phyloP scores from a whole-genome alignment of 2,113 vertebrate genomes.

The Limnothrissa miodon region DNA sequence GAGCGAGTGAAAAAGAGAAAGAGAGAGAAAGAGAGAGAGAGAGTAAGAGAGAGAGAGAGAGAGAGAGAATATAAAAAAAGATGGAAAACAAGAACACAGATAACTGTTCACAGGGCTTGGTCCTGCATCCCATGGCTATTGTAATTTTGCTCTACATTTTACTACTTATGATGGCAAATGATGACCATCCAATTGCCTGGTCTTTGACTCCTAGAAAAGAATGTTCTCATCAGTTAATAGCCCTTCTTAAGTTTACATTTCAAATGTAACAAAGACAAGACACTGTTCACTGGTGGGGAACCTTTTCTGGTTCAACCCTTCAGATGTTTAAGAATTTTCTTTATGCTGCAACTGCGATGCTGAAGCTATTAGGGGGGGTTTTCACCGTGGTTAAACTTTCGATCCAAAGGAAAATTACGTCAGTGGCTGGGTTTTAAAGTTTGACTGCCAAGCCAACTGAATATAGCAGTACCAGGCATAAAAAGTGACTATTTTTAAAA shows the following conservation, averaged over 20 bases:
- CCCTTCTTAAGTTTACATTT: background rate
- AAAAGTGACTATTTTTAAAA: no score
- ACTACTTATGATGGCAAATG: background rate
- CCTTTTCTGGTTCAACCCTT: background rate
- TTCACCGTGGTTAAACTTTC: no score
- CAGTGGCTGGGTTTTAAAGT: no score
- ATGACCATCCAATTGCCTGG: background rate
- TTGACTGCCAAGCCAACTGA: no score
- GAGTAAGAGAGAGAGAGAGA: background rate
- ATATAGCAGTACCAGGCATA: no score
- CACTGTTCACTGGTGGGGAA: background rate
- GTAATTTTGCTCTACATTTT: background rate
- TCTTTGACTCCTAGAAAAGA: background rate
- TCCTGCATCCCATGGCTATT: background rate
- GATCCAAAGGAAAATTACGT: no score
- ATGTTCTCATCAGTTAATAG: background rate
- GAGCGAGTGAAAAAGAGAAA: background rate
- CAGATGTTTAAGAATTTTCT: background rate
- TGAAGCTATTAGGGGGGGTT: no score
- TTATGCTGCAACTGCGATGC: background rate
- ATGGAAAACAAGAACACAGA: background rate
- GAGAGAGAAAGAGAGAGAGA: background rate
- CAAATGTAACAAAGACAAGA: background rate
- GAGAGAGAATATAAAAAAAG: background rate
- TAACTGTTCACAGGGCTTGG: background rate